Base-by-base conservation (phyloP, 2,113 vertebrate species). In the Dipodomys spectabilis region DNA sequence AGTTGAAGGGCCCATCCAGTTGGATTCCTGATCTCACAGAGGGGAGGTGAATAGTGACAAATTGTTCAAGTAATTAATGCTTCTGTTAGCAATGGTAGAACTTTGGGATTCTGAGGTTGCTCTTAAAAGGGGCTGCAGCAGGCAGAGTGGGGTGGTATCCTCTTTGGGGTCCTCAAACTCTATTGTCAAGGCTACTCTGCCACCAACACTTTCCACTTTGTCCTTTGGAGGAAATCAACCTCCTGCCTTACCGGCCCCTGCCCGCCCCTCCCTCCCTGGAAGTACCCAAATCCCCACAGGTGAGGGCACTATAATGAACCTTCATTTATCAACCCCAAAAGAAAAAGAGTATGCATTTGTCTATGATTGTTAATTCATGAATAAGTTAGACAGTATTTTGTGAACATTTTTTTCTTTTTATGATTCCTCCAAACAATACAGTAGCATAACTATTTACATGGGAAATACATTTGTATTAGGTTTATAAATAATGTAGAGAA, bases 61-160 rank as follows among this genome's bases (percentile, higher is more conserved):
- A 28, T 81, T 83, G 78, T 45, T 64, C 64, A 96, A 86, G 53
- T 45, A 32, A 82, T 75, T n/a, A 82, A 74, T n/a, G 81, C 23
- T 75, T 83, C 12, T 67, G 65, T 53, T 74, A 35, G n/a, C 7
- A 32, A 80, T 19, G 45, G 23, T 15, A 22, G 60, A 65, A 19
- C 85, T 84, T n/a, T 32, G 28, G 30, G 53, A 19, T 16, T 65
- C 7, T 65, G 53, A 28, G 18, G 2, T 1, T 0, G 4, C 12
- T 77, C 65, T 67, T 35, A 62, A 85, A 71, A 60, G 9, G 13
- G 19, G 25, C 44, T 64, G n/a, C 20, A 5, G 28, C 15, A 62
- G 45, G 28, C 20, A 60, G 49, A 16, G 8, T 13, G 25, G 35
- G 27, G 30, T 68, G 39, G 62, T 30, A 57, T 45, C 10, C 45